Evolutionary conservation across 2,888 invertebrate genomes (phyloP), one percentile per base, ranked within the genome.

Genomic region (Cheilosia pagana): DNA sequence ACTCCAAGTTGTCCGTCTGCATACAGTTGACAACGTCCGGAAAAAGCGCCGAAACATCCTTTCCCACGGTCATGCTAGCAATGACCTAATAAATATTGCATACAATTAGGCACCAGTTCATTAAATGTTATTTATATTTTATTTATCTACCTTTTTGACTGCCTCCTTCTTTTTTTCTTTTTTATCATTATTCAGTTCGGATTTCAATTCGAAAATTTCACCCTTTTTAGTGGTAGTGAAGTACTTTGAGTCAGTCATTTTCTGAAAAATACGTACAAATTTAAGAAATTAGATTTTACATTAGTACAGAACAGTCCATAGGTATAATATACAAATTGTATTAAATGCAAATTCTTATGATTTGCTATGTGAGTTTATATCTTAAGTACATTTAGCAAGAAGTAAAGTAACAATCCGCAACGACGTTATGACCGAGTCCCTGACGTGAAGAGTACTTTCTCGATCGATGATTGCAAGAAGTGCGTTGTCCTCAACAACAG

Each of bases 21-120:
- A 99, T 99, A 92, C 99, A 99, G 93, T 99, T 99, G 31, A 99
- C 99, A 1, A 99, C 99, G 91, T 99, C 99, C 0, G 99, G 99
- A 91, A 99, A 99, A 16, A 99, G 93, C 1, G 99, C 98, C 0
- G 97, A 97, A 0, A 99, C 99, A 94, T 99, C 99, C 93, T 99
- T 99, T 67, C 99, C 99, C 23, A 99, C 99, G 6, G 99, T 99
- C 99, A 99, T 99, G 85, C 98, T 98, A 25, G 99, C 99, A 90
- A 99, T 99, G 21, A 99, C 99, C 96, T 98, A 88, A 71, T 74
- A 16, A 23, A 53, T 21, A 45, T 3, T 12, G 10, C 5, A 91
- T 82, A 88, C 60, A 71, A 86, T 35, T 74, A 67, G 45, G 60
- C 45, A 31, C 45, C 60, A 6, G 53, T 35, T 53, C 48, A 12